Conservation (phyloP, 1,140 invertebrate species). For the Euwallacea similis region DNA sequence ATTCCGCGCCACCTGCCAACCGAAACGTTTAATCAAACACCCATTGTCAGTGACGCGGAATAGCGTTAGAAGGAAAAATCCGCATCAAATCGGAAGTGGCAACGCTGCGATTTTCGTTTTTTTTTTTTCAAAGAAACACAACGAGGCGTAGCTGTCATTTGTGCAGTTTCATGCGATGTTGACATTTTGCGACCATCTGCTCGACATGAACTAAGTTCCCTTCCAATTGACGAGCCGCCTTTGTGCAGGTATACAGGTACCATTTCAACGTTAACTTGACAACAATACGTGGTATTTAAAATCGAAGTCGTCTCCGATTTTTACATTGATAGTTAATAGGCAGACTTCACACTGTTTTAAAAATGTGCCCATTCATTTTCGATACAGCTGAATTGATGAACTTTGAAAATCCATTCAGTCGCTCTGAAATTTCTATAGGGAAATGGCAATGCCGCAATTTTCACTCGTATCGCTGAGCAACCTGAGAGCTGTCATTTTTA, state of each 20-base stretch:
- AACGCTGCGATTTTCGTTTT: no score
- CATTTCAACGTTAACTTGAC: constrained; percentile 47
- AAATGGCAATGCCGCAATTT: not conserved
- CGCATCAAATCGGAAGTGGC: not conserved
- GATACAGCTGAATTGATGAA: not conserved
- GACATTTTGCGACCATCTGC: no score
- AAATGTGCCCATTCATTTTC: constrained; percentile 50
- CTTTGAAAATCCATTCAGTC: no score
- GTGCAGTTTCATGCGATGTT: no score
- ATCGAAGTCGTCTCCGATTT: constrained; percentile 35
- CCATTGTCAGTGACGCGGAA: constrained; percentile 5
- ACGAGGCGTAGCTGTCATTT: no score
- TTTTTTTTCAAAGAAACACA: no score
- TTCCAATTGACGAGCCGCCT: constrained; percentile 2
- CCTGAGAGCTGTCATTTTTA: not conserved
- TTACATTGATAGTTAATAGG: constrained; percentile 47
- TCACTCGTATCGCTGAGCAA: not conserved
- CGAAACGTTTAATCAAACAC: constrained; percentile 31
- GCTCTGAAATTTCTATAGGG: not conserved
- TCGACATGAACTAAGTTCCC: no score
- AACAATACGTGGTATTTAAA: constrained; percentile 50
- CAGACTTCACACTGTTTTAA: constrained; percentile 51
- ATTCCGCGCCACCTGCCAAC: constrained; percentile 34
- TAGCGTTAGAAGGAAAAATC: constrained; percentile 1
- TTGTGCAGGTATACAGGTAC: constrained; percentile 6